Evolutionary conservation across 2,888 invertebrate species (phyloP).

Genomic region (Cenopis cana): DNA sequence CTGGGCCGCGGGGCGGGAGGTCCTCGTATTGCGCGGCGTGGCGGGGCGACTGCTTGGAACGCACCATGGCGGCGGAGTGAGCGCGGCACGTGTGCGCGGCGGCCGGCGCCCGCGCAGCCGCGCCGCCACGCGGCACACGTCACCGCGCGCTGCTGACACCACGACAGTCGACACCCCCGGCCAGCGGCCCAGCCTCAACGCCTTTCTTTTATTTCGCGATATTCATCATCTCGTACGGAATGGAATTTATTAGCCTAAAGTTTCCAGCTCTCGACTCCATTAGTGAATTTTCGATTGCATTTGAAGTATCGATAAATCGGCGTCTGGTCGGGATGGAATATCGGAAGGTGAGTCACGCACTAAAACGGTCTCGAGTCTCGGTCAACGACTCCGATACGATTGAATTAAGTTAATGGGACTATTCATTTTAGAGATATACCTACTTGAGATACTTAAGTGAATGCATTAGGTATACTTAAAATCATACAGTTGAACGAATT

Average conservation of each 20-base stretch:
- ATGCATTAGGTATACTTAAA: no score
- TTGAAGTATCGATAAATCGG: slow-evolving; percentile 36
- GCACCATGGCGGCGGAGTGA: slow-evolving; percentile 81
- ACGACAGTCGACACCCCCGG: slow-evolving; percentile 66
- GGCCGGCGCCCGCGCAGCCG: slow-evolving; percentile 50
- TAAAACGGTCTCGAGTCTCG: slow-evolving; percentile 36
- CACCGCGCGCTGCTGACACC: slow-evolving; percentile 50
- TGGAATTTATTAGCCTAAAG: not conserved
- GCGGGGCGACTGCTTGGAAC: slow-evolving; percentile 81
- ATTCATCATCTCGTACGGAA: not conserved
- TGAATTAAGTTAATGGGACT: slow-evolving; percentile 40
- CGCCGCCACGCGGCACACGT: slow-evolving; percentile 56
- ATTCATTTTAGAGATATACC: slow-evolving; percentile 25
- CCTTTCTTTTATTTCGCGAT: slow-evolving; percentile 37
- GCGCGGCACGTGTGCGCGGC: slow-evolving; percentile 56
- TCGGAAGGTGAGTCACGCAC: slow-evolving; percentile 36
- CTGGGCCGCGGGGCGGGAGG: slow-evolving; percentile 82
- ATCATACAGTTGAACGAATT: no score
- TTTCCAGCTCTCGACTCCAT: not conserved
- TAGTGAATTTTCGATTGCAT: slow-evolving; percentile 13
- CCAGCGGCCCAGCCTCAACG: slow-evolving; percentile 65
- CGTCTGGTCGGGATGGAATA: slow-evolving; percentile 29
- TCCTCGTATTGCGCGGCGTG: slow-evolving; percentile 74
- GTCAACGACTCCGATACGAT: slow-evolving; percentile 41
- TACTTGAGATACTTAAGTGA: slow-evolving; percentile 13